Evolutionary conservation across 1,140 invertebrate genomes (phyloP), one percentile per base, ranked within the genome.

Genomic region (Leguminivora glycinivorella): DNA sequence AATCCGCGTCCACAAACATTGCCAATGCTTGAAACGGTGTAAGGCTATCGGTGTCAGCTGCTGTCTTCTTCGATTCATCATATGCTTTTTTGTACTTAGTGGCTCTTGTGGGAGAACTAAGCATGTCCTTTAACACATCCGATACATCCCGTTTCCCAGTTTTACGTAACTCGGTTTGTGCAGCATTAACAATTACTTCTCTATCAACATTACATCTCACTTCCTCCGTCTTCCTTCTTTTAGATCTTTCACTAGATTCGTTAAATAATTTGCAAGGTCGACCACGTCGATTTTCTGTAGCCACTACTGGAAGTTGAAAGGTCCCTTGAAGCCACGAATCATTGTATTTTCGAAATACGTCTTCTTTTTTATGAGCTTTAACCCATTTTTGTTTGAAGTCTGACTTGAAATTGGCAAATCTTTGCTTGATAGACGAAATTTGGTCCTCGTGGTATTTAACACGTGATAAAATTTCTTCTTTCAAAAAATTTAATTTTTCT

Each of bases 161-260:
- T 72, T 67, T 71, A 25, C 69, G 6, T 22, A 77, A 31, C 60
- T 72, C 70, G 0, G 72, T 63, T 67, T 69, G 17, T 56, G 69
- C 73, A 40, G 81, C 81, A 70, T 78, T 71, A n/a, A 73, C 22
- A 67, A 80, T 74, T 26, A 79, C 71, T 26, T 70, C 72, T 19
- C 72, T 60, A 31, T 71, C 68, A 17, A 77, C 34, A 74, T 24
- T 70, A 31, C 75, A 73, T 17, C 83, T 63, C 10, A 82, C 9
- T 68, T 78, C 71, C 73, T 81, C 73, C 47, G 80, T 83, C 75
- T 82, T 82, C 56, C 83, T 74, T 29, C 76, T 67, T 76, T 85
- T 83, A 14, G 56, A 75, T 52, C 82, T 73, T 40, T 83, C 78
- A 74, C 80, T 81, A n/a, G 58, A 60, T 24, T 78, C 76, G 19